Evolutionary conservation across 64 coral and sea anemone genomes (phyloP), one percentile per base, ranked within the genome.

Genomic region (Pocillopora damicornis): DNA sequence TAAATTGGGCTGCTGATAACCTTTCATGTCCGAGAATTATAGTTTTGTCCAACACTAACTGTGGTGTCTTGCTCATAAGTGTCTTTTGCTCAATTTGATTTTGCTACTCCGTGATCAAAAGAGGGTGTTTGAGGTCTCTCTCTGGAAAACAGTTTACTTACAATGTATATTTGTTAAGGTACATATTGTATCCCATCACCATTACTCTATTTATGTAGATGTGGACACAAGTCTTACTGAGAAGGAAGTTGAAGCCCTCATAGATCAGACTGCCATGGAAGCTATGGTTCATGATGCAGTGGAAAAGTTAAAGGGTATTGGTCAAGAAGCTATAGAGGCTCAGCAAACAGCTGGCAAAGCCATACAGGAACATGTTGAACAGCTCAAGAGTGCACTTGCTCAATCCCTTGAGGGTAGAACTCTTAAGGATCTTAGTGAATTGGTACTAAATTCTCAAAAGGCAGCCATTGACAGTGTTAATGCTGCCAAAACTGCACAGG

Each of bases 241-340:
- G 68, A 86, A 92, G 37, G 92, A 94, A 68, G 74, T 92, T 13
- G 78, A 92, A 74, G 45, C 63, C 37, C 94, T 92, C n/a, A 86
- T 82, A 37, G 92, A 92, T 63, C 87, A 94, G 59, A 89, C 89
- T 35, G 81, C 97, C 18, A 83, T 99, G 61, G 97, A 93, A 60
- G 74, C 93, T 18, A 87, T 95, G 63, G 87, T 99, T 45, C 36
- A 99, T 35, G 73, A 93, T 65, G 90, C 93, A 25, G 7, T 99
- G 2, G 61, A 66, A 5, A 90, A 30, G 11, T 73, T 95, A 26
- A 83, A 88, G 18, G 63, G 88, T 22, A 58, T 88, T 30, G 93
- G 93, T 42, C 61, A 89, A 60, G 87, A 95, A 87, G 97, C 97
- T 1, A 76, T 95, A 37, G 60, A 87, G 20, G 86, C 86, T 36